Percentiles rank a stretch among this genome's conserved stretches.
These are phyloP conservation scores for Anhinga rufa DNA, from an alignment of 2,113 vertebrate species.

Conservation along the genomic window DNA sequence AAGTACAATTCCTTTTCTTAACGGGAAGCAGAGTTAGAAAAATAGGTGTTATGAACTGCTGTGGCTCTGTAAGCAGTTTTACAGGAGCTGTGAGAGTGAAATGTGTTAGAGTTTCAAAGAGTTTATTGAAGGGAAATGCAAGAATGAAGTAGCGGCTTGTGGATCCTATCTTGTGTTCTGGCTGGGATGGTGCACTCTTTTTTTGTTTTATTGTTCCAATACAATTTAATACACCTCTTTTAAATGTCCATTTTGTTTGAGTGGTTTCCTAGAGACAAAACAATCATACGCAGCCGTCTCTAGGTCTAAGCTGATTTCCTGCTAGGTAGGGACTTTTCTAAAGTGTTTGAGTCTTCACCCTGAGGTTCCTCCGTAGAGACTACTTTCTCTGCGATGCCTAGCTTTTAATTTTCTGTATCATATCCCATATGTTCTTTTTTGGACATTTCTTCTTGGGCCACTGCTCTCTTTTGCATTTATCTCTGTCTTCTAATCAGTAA, in stretches of 20 bases:
- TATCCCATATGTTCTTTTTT: background rate
- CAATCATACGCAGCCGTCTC: background rate
- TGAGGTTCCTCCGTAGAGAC: background rate
- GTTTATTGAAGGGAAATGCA: background rate
- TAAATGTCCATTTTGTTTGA: background rate
- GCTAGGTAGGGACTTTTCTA: background rate
- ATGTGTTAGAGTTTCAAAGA: background rate
- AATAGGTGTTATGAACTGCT: background rate
- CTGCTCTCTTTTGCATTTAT: background rate
- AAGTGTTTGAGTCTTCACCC: background rate
- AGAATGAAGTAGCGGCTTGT: background rate
- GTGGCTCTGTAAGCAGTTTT: background rate
- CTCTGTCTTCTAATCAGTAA: background rate
- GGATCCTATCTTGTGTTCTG: background rate
- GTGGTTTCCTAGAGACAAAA: background rate
- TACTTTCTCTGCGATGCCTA: background rate
- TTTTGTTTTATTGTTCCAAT: background rate
- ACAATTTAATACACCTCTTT: background rate
- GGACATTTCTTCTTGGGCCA: background rate
- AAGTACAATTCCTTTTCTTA: background rate
- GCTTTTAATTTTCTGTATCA: background rate
- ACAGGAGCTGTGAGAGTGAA: background rate
- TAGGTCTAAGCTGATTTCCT: background rate
- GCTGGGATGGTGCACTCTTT: background rate
- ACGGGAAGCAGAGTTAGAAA: background rate